Conservation (phyloP, 1,140 invertebrate species). For the Nymphalis io region DNA sequence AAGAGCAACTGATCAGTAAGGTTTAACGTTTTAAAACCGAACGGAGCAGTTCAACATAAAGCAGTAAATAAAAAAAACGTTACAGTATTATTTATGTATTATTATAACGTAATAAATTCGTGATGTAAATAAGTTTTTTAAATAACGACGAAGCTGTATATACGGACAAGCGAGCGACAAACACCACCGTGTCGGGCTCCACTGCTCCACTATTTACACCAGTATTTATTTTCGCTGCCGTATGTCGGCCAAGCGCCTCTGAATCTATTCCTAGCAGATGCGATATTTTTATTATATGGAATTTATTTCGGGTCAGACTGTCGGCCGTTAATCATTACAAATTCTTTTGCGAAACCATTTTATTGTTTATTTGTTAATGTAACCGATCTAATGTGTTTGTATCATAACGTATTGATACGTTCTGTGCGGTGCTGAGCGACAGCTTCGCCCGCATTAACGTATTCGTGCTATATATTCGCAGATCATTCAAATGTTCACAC, state of each 20-base stretch:
- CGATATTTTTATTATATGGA: constrained; percentile 19
- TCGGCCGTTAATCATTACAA: constrained; percentile 10
- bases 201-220: background rate
- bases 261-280: constrained; percentile 12
- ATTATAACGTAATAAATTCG: too few relatives aligned
- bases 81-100: too few relatives aligned
- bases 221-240: constrained; percentile 9
- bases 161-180: background rate
- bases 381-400: background rate
- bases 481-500: too few relatives aligned
- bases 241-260: constrained; percentile 22
- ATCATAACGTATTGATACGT: background rate
- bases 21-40: too few relatives aligned
- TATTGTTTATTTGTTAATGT: constrained; percentile 12
- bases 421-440: background rate
- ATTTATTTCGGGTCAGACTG: constrained; percentile 21
- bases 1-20: too few relatives aligned
- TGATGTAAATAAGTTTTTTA: background rate
- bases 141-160: background rate
- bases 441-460: background rate
- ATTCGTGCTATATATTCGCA: too few relatives aligned
- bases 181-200: background rate
- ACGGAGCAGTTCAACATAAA: too few relatives aligned
- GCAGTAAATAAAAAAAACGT: too few relatives aligned
- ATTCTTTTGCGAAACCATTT: constrained; percentile 11